phyloP scores from a whole-genome alignment of 2,888 invertebrate species.

The Drosophila koepferae region DNA sequence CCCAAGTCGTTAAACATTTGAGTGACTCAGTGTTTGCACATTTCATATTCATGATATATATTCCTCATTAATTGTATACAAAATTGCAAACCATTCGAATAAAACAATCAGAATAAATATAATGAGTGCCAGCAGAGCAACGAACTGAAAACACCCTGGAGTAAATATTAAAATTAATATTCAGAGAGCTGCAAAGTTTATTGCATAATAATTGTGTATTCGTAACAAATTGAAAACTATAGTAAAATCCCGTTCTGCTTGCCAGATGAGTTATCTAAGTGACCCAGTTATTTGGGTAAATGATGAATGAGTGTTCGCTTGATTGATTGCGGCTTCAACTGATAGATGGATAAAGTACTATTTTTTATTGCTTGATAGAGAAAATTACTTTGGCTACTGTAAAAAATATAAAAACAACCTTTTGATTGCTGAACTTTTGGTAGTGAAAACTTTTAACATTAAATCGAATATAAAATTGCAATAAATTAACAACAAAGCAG shows the following conservation, averaged over 20 bases:
- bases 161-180: not conserved
- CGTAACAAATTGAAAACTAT: not conserved
- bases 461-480: not conserved
- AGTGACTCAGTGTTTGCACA: slow-evolving; percentile 54
- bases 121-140: not conserved
- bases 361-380: not conserved
- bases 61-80: slow-evolving; percentile 35
- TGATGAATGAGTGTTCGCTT: not conserved
- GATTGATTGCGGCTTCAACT: slow-evolving; percentile 3
- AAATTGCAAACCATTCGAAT: slow-evolving; percentile 28
- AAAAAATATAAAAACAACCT: not conserved
- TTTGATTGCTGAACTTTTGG: not conserved
- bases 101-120: slow-evolving; percentile 25
- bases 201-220: not conserved
- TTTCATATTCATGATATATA: slow-evolving; percentile 39
- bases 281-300: not conserved
- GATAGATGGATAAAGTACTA: slow-evolving; percentile 1
- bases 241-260: not conserved
- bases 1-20: slow-evolving; percentile 47
- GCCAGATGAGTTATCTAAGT: slow-evolving; percentile 2
- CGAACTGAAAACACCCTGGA: slow-evolving; percentile 12
- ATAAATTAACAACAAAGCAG: not conserved
- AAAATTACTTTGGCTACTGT: not conserved
- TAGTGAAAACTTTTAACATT: not conserved
- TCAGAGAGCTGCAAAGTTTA: not conserved